A percentile compares a stretch with the other conserved stretches of the same genome.
Conservation (phyloP, 2,888 invertebrate genomes). For the Nemotelus pantherinus region DNA sequence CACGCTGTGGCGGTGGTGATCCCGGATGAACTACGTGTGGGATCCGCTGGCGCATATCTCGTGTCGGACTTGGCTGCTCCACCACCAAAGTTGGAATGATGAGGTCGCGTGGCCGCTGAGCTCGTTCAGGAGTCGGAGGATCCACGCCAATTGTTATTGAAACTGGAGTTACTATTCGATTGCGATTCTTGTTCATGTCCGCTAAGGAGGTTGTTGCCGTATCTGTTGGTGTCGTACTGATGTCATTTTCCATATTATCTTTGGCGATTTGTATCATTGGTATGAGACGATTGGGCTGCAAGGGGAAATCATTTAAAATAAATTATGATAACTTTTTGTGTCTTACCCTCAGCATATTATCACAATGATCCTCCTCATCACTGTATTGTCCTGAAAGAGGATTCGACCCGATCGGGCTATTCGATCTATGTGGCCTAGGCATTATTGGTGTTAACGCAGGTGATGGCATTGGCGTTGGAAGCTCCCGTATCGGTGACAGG, state of each 20-base stretch:
- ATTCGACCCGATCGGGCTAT: conserved; percentile 58
- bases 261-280: conserved; percentile 47
- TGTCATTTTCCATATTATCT: conserved; percentile 53
- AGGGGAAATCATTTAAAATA: not conserved
- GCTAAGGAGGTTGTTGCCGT: conserved; percentile 56
- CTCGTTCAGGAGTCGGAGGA: conserved; percentile 58
- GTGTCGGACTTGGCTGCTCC: conserved; percentile 75
- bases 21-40: conserved; percentile 66
- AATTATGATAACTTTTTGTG: no score
- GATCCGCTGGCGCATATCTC: conserved; percentile 66
- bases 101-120: conserved; percentile 65
- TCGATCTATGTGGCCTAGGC: conserved; percentile 62
- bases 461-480: conserved; percentile 78
- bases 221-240: conserved; percentile 55
- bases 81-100: conserved; percentile 74
- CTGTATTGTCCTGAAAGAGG: conserved; percentile 61
- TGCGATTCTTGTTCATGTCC: conserved; percentile 51
- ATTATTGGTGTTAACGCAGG: conserved; percentile 76
- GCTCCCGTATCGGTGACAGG: conserved; percentile 81
- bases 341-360: conserved; percentile 51
- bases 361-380: conserved; percentile 65
- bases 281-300: conserved; percentile 36
- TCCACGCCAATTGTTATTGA: conserved; percentile 58
- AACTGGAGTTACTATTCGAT: conserved; percentile 46
- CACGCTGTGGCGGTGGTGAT: conserved; percentile 69